These are phyloP conservation scores for Cheilosia scutellata DNA, from an alignment of 2,888 invertebrate species.

Conservation along the genomic window DNA sequence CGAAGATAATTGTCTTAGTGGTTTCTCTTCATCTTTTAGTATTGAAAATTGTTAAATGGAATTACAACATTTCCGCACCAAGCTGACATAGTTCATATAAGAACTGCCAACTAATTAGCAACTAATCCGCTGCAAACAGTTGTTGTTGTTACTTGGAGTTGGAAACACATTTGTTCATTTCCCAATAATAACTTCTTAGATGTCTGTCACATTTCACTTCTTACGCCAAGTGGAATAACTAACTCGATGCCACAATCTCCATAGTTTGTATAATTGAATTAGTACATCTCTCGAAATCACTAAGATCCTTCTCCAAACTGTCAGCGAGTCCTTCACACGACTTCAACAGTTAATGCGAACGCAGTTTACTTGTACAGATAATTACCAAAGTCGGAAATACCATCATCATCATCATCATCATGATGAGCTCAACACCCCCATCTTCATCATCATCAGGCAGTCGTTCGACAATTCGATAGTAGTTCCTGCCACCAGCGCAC, in stretches of 20 bases:
- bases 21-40: too few relatives aligned
- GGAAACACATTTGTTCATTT: too few relatives aligned
- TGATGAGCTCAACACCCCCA: conserved; percentile 2
- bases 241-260: conserved; percentile 25
- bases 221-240: conserved; percentile 45
- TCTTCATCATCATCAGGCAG: conserved; percentile 2
- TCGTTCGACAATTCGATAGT: conserved; percentile 38
- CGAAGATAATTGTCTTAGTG: too few relatives aligned
- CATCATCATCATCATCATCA: conserved; percentile 26
- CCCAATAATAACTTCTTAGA: neutral
- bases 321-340: conserved; percentile 41
- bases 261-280: conserved; percentile 49
- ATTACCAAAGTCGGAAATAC: conserved; percentile 46
- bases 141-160: too few relatives aligned
- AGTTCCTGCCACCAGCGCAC: neutral
- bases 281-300: conserved; percentile 40
- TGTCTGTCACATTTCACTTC: conserved; percentile 13
- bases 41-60: too few relatives aligned
- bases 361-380: conserved; percentile 58
- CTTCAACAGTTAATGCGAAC: conserved; percentile 53
- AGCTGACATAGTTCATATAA: too few relatives aligned
- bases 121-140: too few relatives aligned
- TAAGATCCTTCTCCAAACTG: conserved; percentile 28
- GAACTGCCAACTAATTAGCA: too few relatives aligned
- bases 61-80: too few relatives aligned